Percentiles rank a stretch among this genome's conserved stretches.
Conservation (phyloP, 2,113 vertebrate genomes). For the Podarcis raffonei region DNA sequence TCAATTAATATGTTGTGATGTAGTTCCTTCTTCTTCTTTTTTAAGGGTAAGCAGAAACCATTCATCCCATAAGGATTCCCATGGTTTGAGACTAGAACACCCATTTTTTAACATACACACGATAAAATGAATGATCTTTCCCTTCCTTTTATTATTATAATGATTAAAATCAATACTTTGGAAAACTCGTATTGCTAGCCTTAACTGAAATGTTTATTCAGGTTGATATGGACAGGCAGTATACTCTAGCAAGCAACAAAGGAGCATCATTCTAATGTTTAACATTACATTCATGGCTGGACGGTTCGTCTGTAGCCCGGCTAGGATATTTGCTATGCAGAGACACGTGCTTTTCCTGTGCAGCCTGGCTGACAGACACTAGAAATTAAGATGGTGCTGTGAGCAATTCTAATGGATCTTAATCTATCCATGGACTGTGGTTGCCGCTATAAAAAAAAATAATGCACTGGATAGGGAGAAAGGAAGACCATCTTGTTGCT, state of each 20-base stretch:
- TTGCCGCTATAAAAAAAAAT: constrained; percentile 35
- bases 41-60: constrained; percentile 25
- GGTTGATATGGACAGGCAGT: constrained; percentile 38
- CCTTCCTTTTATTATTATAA: neutral
- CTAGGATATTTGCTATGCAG: constrained; percentile 34
- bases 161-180: neutral
- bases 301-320: constrained; percentile 29
- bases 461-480: constrained; percentile 20
- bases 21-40: neutral
- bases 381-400: constrained; percentile 48
- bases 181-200: neutral
- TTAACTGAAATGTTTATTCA: neutral
- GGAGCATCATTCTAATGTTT: constrained; percentile 39
- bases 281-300: constrained; percentile 24
- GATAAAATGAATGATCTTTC: constrained; percentile 8
- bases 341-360: constrained; percentile 34
- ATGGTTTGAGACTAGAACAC: neutral
- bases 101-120: constrained; percentile 16
- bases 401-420: constrained; percentile 28
- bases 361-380: constrained; percentile 22
- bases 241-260: constrained; percentile 42
- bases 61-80: constrained; percentile 24
- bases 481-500: constrained; percentile 44
- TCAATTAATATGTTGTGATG: constrained; percentile 39
- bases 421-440: constrained; percentile 30